These are phyloP conservation scores for Antigone vipio DNA, from an alignment of 2,113 vertebrate genomes.

Conservation along the genomic window DNA sequence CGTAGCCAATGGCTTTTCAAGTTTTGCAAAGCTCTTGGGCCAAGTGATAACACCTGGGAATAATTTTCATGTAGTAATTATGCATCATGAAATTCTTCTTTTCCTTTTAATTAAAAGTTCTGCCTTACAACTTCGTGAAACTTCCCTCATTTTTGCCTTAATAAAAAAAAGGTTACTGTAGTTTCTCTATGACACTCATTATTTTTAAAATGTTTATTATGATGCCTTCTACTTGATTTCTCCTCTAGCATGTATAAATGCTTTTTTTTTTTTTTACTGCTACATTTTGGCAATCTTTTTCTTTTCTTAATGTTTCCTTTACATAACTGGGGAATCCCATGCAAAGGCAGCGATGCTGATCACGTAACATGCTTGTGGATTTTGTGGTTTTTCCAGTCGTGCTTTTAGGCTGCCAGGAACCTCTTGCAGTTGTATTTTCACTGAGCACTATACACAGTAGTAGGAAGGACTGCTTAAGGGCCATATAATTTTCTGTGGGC, in stretches of 20 bases:
- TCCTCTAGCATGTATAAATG: background rate
- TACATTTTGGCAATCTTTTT: background rate
- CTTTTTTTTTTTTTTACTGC: background rate
- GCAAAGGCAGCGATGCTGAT: background rate
- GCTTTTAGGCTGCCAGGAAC: background rate
- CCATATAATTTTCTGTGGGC: background rate
- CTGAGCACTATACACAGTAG: background rate
- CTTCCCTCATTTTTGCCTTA: background rate
- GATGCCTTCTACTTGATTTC: background rate
- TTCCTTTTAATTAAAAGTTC: background rate
- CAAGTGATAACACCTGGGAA: constrained; percentile 24
- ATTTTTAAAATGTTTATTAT: background rate
- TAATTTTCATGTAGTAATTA: background rate
- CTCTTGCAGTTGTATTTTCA: background rate
- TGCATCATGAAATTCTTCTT: background rate
- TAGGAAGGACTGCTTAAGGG: background rate
- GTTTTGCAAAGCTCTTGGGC: background rate
- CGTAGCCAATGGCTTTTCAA: background rate
- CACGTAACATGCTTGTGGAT: background rate
- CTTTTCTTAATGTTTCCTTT: background rate
- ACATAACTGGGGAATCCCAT: background rate
- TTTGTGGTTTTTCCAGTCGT: constrained; percentile 29
- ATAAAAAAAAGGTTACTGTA: background rate
- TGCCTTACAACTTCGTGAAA: background rate
- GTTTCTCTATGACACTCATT: background rate